Percentiles rank a stretch among this genome's conserved stretches.
These are phyloP conservation scores for Ericerus pela DNA, from an alignment of 1,140 invertebrate species.

Conservation along the genomic window DNA sequence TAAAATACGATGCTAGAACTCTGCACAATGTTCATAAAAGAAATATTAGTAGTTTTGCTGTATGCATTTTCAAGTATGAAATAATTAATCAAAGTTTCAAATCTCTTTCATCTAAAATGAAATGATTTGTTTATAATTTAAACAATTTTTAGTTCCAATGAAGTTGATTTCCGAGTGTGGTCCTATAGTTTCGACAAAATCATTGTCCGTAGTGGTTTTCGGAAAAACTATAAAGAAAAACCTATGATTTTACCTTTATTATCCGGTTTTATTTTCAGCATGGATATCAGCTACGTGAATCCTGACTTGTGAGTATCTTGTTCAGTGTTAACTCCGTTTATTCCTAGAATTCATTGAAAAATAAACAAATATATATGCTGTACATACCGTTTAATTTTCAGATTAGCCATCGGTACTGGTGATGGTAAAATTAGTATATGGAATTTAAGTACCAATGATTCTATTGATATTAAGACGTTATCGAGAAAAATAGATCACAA, in stretches of 20 bases:
- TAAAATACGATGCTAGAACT: not conserved
- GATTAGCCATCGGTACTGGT: conserved; percentile 50
- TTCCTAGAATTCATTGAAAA: not conserved
- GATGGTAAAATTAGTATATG: conserved; percentile 55
- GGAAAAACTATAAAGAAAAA: not conserved
- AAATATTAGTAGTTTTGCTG: conserved; percentile 9
- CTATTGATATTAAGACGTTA: conserved; percentile 35
- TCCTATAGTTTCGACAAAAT: not conserved
- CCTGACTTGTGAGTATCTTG: conserved; percentile 1
- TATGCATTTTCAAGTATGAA: not conserved
- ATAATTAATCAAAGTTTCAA: not conserved
- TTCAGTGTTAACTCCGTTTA: not conserved
- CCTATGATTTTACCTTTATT: not conserved
- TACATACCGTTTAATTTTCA: conserved; percentile 25
- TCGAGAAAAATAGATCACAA: conserved; percentile 59
- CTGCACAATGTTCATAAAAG: conserved; percentile 2
- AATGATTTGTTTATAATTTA: too few relatives aligned
- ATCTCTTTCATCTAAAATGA: too few relatives aligned
- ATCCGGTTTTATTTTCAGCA: not conserved
- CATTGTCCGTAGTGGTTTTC: not conserved
- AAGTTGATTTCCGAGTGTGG: not conserved
- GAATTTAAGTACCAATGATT: conserved; percentile 40
- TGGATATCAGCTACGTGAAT: not conserved
- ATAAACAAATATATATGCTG: not conserved
- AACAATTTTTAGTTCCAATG: not conserved